These are phyloP conservation scores for Chlamydotis undulata DNA, from an alignment of 2,113 vertebrate species.

Conservation along the genomic window DNA sequence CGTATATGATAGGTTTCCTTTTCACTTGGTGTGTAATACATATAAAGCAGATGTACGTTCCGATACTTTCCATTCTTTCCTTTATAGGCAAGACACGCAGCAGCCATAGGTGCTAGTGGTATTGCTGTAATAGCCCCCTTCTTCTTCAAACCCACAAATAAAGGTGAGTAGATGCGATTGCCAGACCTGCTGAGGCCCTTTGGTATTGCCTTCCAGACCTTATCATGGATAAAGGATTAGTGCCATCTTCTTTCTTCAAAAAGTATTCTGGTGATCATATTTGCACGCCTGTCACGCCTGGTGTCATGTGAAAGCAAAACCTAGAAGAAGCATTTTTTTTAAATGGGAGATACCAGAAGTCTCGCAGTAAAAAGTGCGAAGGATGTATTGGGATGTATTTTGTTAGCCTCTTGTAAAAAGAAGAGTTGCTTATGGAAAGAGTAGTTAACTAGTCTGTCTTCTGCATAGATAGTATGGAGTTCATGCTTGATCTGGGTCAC, in stretches of 20 bases:
- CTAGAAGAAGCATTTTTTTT: background rate
- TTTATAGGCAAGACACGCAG: slow-evolving; percentile 87
- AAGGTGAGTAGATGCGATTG: slow-evolving; percentile 72
- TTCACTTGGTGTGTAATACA: background rate
- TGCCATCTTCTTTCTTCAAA: background rate
- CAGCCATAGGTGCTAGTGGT: slow-evolving; percentile 79
- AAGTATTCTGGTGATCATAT: background rate
- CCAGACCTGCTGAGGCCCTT: background rate
- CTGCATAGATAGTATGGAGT: background rate
- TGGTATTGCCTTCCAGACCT: background rate
- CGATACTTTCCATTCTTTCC: background rate
- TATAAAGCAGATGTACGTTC: background rate
- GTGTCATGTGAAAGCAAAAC: background rate
- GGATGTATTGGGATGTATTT: background rate
- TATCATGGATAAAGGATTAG: background rate
- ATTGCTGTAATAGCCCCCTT: slow-evolving; percentile 90
- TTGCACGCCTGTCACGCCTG: background rate
- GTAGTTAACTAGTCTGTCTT: background rate
- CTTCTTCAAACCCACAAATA: slow-evolving; percentile 86
- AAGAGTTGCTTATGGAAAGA: background rate
- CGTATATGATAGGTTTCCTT: background rate
- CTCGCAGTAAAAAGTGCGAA: background rate
- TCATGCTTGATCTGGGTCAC: background rate
- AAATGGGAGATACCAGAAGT: background rate
- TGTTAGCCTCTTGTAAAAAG: background rate